phyloP scores from a whole-genome alignment of 1,140 invertebrate species.

The Leptinotarsa texana region DNA sequence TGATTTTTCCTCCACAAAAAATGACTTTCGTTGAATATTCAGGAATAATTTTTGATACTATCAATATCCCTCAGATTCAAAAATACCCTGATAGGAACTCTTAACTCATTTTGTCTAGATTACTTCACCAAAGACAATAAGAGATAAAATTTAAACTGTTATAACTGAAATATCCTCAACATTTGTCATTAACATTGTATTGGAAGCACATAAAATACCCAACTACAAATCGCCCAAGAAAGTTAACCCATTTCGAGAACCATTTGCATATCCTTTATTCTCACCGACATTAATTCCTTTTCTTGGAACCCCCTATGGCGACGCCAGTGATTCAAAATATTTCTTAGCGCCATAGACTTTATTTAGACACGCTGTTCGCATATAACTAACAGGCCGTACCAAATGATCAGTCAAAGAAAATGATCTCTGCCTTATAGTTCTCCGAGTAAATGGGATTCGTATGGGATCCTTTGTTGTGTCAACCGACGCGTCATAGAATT shows the following conservation, averaged over 20 bases:
- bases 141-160: no score
- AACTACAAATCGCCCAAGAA: constrained; percentile 1
- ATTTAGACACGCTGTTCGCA: constrained; percentile 17
- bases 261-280: constrained; percentile 10
- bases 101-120: no score
- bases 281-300: constrained; percentile 7
- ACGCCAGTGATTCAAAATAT: constrained; percentile 16
- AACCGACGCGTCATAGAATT: constrained; percentile 1
- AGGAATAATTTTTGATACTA: no score
- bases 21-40: no score
- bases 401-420: constrained; percentile 20
- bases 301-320: constrained; percentile 7
- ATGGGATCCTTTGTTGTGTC: constrained; percentile 7
- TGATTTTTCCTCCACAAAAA: no score
- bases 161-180: not conserved
- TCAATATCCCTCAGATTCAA: no score
- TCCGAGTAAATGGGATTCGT: constrained; percentile 11
- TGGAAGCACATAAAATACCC: not conserved
- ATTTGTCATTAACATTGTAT: constrained; percentile 3
- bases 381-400: constrained; percentile 19
- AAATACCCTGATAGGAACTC: no score
- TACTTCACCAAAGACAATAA: no score
- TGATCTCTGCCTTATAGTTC: constrained; percentile 7
- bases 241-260: constrained; percentile 8
- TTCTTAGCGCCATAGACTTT: constrained; percentile 19